Evolutionary conservation across 2,113 vertebrate genomes (phyloP).

Genomic region (Brachirus orientalis): DNA sequence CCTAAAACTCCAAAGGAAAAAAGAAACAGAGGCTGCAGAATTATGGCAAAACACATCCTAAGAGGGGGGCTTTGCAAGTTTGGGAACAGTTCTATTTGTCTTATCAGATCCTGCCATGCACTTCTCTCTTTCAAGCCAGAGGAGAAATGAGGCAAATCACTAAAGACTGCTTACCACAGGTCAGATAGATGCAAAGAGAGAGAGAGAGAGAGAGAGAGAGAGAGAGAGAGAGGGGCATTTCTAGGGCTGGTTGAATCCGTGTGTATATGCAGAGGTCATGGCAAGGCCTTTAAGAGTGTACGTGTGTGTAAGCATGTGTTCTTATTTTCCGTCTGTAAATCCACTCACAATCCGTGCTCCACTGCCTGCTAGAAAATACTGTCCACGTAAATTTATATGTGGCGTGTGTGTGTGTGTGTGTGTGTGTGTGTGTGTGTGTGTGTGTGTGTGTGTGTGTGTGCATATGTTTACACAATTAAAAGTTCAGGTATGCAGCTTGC

Average conservation of each 20-base stretch:
- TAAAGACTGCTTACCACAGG: conserved; percentile 46
- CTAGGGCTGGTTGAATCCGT: conserved; percentile 53
- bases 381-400: conserved; percentile 7
- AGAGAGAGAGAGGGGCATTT: conserved; percentile 43
- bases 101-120: conserved; percentile 77
- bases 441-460: not conserved
- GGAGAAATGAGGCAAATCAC: conserved; percentile 41
- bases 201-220: not conserved
- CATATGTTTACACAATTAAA: not conserved
- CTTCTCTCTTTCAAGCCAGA: conserved; percentile 44
- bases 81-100: conserved; percentile 71
- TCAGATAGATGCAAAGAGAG: conserved; percentile 20
- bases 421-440: no score
- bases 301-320: conserved; percentile 11
- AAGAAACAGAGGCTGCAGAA: not conserved
- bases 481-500: not conserved
- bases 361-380: conserved; percentile 17
- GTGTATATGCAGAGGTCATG: conserved; percentile 59
- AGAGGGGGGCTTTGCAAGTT: conserved; percentile 63
- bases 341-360: conserved; percentile 36
- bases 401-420: not conserved
- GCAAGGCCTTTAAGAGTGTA: conserved; percentile 24
- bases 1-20: not conserved
- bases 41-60: conserved; percentile 23
- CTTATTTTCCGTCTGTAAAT: conserved; percentile 52